Conservation (phyloP, 92 coral and sea anemone species). For the Nematostella vectensis region DNA sequence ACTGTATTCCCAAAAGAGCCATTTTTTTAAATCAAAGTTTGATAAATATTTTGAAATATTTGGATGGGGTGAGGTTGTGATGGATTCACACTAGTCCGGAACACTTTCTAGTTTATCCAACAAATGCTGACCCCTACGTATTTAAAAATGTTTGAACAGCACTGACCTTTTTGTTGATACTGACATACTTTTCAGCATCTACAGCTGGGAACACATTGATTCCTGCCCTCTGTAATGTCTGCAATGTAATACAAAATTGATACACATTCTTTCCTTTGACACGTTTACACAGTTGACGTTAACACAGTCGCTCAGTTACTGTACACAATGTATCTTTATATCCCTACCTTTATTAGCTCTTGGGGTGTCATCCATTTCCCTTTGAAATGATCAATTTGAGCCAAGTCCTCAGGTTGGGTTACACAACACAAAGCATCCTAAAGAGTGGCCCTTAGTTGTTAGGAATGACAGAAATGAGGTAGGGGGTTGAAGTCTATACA, state of each 20-base stretch:
- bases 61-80: too few relatives aligned
- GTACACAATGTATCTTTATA: too few relatives aligned
- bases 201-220: slow-evolving; percentile 81
- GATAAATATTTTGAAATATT: too few relatives aligned
- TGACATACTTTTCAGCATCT: slow-evolving; percentile 96
- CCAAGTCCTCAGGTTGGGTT: slow-evolving; percentile 56
- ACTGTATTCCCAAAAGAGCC: background rate
- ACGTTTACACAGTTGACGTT: too few relatives aligned
- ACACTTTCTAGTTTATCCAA: too few relatives aligned
- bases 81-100: too few relatives aligned
- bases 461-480: too few relatives aligned
- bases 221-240: slow-evolving; percentile 82
- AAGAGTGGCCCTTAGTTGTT: too few relatives aligned
- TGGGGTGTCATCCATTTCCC: slow-evolving; percentile 90
- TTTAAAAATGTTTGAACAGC: too few relatives aligned
- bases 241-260: background rate
- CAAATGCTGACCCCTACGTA: too few relatives aligned
- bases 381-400: slow-evolving; percentile 51
- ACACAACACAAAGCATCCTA: slow-evolving; percentile 82
- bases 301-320: too few relatives aligned
- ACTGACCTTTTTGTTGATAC: slow-evolving; percentile 82
- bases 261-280: background rate
- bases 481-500: too few relatives aligned
- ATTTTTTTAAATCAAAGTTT: slow-evolving; percentile 1
- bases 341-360: slow-evolving; percentile 56